Base-by-base conservation (phyloP, 2,888 invertebrate species). In the Urechis unicinctus region DNA sequence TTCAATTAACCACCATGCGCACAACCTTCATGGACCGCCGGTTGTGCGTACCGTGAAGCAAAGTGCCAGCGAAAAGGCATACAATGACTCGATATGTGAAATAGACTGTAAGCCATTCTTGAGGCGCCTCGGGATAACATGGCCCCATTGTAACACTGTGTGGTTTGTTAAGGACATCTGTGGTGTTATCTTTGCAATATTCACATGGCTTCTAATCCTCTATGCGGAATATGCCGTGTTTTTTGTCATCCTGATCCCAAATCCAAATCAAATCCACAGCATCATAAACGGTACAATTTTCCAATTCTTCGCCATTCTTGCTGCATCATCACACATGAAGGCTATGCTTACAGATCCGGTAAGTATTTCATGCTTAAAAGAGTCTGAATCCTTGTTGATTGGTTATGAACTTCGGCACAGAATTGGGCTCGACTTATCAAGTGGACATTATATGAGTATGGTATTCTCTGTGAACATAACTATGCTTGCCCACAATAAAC, bases 341-440 rank as follows among this genome's bases (percentile, higher is more conserved):
- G 89, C 91, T 2, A 90, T 91, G 69, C 83, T 89, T 64, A 87
- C 89, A 22, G 91, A 92, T 80, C 92, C 92, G 3, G 91, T 88
- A 71, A 87, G 88, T 68, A 46, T 29, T 2, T 30, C n/a, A n/a
- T n/a, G n/a, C n/a, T n/a, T n/a, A n/a, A n/a, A n/a, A n/a, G n/a
- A n/a, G n/a, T n/a, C n/a, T n/a, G n/a, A n/a, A n/a, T n/a, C n/a
- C n/a, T n/a, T n/a, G n/a, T n/a, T n/a, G n/a, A n/a, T n/a, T n/a
- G n/a, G n/a, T n/a, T n/a, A n/a, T n/a, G n/a, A n/a, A n/a, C n/a
- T n/a, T n/a, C n/a, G n/a, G n/a, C n/a, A n/a, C n/a, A n/a, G n/a
- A n/a, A n/a, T n/a, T n/a, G n/a, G n/a, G n/a, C n/a, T n/a, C n/a
- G n/a, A n/a, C n/a, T n/a, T n/a, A n/a, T n/a, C n/a, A n/a, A n/a